phyloP scores from a whole-genome alignment of 2,113 vertebrate genomes.

The Archilochus colubris region DNA sequence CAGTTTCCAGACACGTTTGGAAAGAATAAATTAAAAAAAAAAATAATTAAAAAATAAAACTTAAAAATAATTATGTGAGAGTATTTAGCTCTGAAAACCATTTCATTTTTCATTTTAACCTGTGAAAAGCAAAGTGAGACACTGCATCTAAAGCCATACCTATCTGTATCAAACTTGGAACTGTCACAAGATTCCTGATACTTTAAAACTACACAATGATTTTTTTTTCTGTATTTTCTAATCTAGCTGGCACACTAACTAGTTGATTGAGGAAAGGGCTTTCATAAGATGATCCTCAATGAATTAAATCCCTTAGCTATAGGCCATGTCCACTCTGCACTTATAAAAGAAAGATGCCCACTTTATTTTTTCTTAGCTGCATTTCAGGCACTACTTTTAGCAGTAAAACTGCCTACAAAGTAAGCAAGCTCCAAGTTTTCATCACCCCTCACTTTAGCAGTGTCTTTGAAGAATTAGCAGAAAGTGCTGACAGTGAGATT shows the following conservation, averaged over 20 bases:
- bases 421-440: not conserved
- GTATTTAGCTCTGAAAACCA: not conserved
- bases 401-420: not conserved
- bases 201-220: not conserved
- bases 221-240: not conserved
- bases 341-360: not conserved
- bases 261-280: not conserved
- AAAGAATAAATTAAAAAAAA: not conserved
- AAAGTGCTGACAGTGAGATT: not conserved
- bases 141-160: not conserved
- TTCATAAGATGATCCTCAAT: not conserved
- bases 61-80: not conserved
- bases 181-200: not conserved
- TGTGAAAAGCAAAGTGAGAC: not conserved
- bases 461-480: constrained; percentile 9
- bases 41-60: not conserved
- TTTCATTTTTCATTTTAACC: not conserved
- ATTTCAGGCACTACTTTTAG: not conserved
- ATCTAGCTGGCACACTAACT: not conserved
- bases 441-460: not conserved
- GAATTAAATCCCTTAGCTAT: not conserved
- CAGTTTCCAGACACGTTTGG: not conserved
- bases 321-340: not conserved
- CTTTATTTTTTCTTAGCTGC: not conserved
- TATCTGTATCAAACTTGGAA: not conserved